phyloP scores from a whole-genome alignment of 2,797 vertebrate species.

The Chrosomus eos region DNA sequence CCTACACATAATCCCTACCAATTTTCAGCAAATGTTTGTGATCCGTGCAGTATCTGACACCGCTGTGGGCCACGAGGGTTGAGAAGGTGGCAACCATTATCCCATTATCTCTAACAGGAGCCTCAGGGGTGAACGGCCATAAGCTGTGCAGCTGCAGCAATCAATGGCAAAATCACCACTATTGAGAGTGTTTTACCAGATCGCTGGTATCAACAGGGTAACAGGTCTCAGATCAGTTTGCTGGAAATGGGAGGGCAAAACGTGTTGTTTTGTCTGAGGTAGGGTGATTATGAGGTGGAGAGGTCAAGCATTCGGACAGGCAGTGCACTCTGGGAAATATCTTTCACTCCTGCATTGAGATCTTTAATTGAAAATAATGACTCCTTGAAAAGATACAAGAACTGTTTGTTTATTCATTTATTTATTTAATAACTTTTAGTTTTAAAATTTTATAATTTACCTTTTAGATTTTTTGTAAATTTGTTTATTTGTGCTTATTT shows the following conservation, averaged over 20 bases:
- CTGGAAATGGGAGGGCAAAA: not conserved
- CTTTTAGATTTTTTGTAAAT: not conserved
- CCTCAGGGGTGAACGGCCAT: conserved; percentile 62
- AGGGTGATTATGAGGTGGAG: conserved; percentile 37
- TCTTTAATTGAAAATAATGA: not conserved
- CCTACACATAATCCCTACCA: not conserved
- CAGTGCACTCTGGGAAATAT: conserved; percentile 37
- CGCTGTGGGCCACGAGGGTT: conserved; percentile 73
- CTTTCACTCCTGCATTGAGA: conserved; percentile 20
- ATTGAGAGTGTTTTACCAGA: conserved; percentile 35
- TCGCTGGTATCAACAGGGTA: conserved; percentile 33
- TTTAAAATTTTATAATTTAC: not conserved
- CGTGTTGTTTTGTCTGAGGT: conserved; percentile 42
- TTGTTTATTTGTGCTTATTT: not conserved
- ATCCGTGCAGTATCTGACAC: conserved; percentile 55
- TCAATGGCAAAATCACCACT: conserved; percentile 49
- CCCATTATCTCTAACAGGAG: conserved; percentile 76
- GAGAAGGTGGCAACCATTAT: conserved; percentile 83
- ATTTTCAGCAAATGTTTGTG: conserved; percentile 28
- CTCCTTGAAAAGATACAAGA: not conserved
- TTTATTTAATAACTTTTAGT: not conserved
- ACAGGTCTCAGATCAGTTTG: conserved; percentile 42
- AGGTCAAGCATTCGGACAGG: conserved; percentile 34
- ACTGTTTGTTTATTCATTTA: not conserved
- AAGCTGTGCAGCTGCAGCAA: conserved; percentile 56